phyloP scores from a whole-genome alignment of 2,797 vertebrate genomes.

The Acrossocheilus wenchowensis region DNA sequence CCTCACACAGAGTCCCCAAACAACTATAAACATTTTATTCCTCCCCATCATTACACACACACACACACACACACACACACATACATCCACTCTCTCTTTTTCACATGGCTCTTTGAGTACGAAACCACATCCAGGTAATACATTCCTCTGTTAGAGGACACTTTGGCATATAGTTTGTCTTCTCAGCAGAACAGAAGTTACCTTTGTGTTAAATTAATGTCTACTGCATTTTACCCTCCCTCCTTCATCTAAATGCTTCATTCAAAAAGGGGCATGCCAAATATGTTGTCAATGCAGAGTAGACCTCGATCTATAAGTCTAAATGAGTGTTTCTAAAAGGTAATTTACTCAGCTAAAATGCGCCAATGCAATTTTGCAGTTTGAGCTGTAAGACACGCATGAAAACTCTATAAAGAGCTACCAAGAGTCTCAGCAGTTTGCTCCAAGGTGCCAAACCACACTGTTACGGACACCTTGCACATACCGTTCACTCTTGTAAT shows the following conservation, averaged over 20 bases:
- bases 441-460: slow-evolving; percentile 50
- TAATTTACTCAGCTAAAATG: slow-evolving; percentile 13
- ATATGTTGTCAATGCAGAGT: slow-evolving; percentile 31
- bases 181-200: slow-evolving; percentile 6
- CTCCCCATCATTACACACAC: neutral
- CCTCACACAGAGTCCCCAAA: slow-evolving; percentile 33
- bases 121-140: slow-evolving; percentile 14
- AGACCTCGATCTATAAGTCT: slow-evolving; percentile 3
- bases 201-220: neutral
- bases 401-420: slow-evolving; percentile 31
- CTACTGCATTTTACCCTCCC: neutral
- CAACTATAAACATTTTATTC: slow-evolving; percentile 45
- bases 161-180: slow-evolving; percentile 19
- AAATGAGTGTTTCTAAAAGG: slow-evolving; percentile 31
- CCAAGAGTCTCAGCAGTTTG: slow-evolving; percentile 28
- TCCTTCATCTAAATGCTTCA: neutral
- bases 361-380: slow-evolving; percentile 1
- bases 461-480: slow-evolving; percentile 54
- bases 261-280: slow-evolving; percentile 17
- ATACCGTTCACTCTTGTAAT: slow-evolving; percentile 56
- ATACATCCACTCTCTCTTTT: neutral
- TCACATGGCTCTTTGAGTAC: slow-evolving; percentile 5
- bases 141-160: slow-evolving; percentile 4
- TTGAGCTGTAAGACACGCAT: slow-evolving; percentile 25
- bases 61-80: slow-evolving; percentile 11